Percentiles rank a stretch among this genome's conserved stretches.
These are phyloP conservation scores for Coregonus sp. DNA, from an alignment of 2,797 vertebrate genomes.

Conservation along the genomic window DNA sequence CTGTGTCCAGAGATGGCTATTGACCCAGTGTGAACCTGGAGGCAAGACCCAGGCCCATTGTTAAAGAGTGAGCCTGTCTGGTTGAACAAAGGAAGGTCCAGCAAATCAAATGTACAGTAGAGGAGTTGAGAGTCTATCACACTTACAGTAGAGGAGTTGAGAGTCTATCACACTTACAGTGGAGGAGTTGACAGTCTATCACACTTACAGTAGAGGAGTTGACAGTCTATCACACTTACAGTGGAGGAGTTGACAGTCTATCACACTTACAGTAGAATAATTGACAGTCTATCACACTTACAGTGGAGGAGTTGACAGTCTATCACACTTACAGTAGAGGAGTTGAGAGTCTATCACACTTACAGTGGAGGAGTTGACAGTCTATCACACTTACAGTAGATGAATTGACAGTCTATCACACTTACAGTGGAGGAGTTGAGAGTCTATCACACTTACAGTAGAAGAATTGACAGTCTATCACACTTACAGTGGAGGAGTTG, in stretches of 20 bases:
- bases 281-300: constrained; percentile 46
- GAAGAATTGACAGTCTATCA: too few species aligned
- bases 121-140: background rate
- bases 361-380: constrained; percentile 5
- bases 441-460: too few species aligned
- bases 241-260: too few species aligned
- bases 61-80: background rate
- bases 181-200: constrained; percentile 1
- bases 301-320: constrained; percentile 30
- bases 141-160: too few species aligned
- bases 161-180: background rate
- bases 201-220: too few species aligned
- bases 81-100: constrained; percentile 25
- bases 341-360: too few species aligned
- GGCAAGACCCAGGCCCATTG: constrained; percentile 13
- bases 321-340: constrained; percentile 44
- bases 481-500: too few species aligned
- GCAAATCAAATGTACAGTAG: constrained; percentile 32
- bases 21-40: constrained; percentile 23
- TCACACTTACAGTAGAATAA: too few species aligned
- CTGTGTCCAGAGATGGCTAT: constrained; percentile 28
- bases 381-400: constrained; percentile 45
- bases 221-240: too few species aligned
- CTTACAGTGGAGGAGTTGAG: constrained; percentile 29
- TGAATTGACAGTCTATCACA: constrained; percentile 34